phyloP scores from a whole-genome alignment of 2,113 vertebrate species.

The Pterophyllum scalare region DNA sequence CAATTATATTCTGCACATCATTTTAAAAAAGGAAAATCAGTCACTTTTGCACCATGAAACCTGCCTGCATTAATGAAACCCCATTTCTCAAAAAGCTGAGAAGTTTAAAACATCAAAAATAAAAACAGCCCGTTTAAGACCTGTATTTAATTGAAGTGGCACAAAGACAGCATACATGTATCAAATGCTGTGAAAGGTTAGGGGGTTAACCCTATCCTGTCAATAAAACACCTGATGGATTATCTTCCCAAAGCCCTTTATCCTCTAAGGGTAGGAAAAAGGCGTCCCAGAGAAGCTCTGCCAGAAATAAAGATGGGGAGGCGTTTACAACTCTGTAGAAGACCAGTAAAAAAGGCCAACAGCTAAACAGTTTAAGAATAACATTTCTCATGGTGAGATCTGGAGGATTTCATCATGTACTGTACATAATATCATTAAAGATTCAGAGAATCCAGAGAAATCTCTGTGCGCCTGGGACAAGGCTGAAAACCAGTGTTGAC shows the following conservation, averaged over 20 bases:
- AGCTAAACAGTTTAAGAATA: not conserved
- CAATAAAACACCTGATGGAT: rapidly evolving
- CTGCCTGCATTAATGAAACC: too few relatives aligned
- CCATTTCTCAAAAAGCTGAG: not conserved
- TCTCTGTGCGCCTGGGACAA: not conserved
- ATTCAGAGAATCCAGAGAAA: not conserved
- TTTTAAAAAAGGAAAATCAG: too few relatives aligned
- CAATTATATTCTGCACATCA: too few relatives aligned
- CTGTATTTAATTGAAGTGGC: not conserved
- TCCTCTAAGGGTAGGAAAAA: rapidly evolving
- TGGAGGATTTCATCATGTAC: not conserved
- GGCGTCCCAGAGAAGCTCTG: rapidly evolving
- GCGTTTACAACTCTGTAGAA: not conserved
- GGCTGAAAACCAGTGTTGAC: not conserved
- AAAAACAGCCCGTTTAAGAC: too few relatives aligned
- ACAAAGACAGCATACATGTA: not conserved
- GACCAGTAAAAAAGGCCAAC: rapidly evolving
- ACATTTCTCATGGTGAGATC: too few relatives aligned
- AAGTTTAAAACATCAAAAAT: not conserved
- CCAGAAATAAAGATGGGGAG: not conserved
- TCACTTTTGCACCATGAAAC: too few relatives aligned
- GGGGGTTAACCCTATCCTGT: not conserved
- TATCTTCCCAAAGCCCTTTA: not conserved
- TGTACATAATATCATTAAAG: not conserved
- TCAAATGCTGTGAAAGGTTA: not conserved